Conservation (phyloP, 2,888 invertebrate genomes). For the Drosophila peninsularis region DNA sequence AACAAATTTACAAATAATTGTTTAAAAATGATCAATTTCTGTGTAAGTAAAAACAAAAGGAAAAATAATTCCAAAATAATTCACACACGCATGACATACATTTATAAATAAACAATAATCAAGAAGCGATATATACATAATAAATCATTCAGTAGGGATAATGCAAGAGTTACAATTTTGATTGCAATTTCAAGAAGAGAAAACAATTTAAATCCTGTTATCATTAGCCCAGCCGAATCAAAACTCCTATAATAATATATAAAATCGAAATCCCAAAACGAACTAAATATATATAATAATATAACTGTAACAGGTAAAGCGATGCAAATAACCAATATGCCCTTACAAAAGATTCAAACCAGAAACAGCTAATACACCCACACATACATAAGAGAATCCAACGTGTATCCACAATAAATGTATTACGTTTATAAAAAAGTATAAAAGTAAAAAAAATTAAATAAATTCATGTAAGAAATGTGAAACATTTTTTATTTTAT, state of each 20-base stretch:
- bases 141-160: conserved; percentile 46
- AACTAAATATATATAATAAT: conserved; percentile 57
- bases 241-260: conserved; percentile 38
- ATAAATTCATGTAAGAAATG: conserved; percentile 72
- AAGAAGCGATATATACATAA: conserved; percentile 8
- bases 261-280: conserved; percentile 57
- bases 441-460: conserved; percentile 77
- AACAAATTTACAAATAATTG: conserved; percentile 78
- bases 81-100: conserved; percentile 51
- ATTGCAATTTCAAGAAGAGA: conserved; percentile 46
- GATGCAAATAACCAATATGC: conserved; percentile 64
- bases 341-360: conserved; percentile 74
- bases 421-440: conserved; percentile 80
- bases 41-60: conserved; percentile 55
- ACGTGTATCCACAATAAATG: conserved; percentile 77
- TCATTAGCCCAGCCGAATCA: conserved; percentile 34
- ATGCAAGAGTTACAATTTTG: conserved; percentile 45
- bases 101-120: conserved; percentile 54
- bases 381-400: conserved; percentile 60
- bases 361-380: not conserved
- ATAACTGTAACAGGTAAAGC: conserved; percentile 44
- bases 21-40: conserved; percentile 71
- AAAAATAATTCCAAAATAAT: conserved; percentile 27
- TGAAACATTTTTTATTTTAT: conserved; percentile 9
- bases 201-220: conserved; percentile 58